A percentile compares a stretch with the other conserved stretches of the same genome.
Evolutionary conservation across 2,113 vertebrate genomes (phyloP).

Genomic region (Microtus montanus): DNA sequence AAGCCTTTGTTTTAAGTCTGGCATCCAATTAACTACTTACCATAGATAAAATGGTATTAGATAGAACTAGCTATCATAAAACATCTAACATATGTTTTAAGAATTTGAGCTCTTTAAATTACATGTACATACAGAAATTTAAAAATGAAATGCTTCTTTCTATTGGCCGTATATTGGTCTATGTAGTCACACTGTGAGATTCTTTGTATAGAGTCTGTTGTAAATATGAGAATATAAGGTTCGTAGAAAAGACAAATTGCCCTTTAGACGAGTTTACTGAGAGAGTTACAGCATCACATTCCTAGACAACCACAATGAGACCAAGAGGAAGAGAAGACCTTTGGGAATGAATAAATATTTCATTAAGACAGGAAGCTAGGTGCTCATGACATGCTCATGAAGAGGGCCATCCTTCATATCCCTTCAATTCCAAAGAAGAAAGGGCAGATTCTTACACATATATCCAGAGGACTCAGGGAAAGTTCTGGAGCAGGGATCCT

Average conservation of each 20-base stretch:
- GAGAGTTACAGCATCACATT: background rate
- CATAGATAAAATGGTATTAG: background rate
- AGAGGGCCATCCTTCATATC: background rate
- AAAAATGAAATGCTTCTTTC: background rate
- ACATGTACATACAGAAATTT: background rate
- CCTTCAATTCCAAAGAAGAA: background rate
- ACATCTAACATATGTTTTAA: background rate
- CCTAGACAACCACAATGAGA: background rate
- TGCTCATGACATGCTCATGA: accelerated
- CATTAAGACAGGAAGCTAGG: background rate
- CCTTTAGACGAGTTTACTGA: background rate
- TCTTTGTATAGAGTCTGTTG: background rate
- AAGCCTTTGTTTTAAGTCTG: background rate
- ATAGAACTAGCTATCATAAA: background rate
- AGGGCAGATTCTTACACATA: background rate
- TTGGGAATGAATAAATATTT: background rate
- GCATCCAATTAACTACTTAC: background rate
- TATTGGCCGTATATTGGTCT: background rate
- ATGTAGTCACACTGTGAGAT: background rate
- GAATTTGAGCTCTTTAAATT: background rate
- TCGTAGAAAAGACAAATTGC: background rate
- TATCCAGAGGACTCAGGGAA: background rate
- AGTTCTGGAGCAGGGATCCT: background rate
- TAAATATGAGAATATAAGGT: background rate
- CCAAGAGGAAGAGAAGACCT: background rate